Percentiles rank a stretch among this genome's conserved stretches.
Conservation (phyloP, 1,140 invertebrate genomes). For the Diprion similis region DNA sequence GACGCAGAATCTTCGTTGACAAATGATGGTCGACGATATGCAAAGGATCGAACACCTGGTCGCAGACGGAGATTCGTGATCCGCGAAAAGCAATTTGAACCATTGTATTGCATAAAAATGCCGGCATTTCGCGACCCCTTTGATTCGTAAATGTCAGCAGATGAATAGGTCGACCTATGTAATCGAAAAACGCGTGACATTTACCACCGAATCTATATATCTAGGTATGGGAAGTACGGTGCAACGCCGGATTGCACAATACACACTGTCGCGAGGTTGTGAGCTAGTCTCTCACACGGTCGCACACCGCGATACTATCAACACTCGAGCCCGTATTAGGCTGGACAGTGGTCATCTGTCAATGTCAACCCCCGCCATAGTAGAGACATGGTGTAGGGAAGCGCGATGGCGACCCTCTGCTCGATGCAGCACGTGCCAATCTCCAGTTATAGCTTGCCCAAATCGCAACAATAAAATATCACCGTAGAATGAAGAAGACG, state of each 20-base stretch:
- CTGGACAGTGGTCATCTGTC: conserved; percentile 52
- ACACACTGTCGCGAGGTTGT: conserved; percentile 22
- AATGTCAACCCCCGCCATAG: conserved; percentile 43
- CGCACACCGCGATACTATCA: conserved; percentile 31
- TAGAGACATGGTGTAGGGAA: conserved; percentile 36
- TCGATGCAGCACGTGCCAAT: conserved; percentile 48
- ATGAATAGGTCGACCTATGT: conserved; percentile 36
- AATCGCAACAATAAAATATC: no score
- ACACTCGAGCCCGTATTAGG: conserved; percentile 45
- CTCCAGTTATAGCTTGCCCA: conserved; percentile 24
- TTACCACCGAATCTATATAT: conserved; percentile 38
- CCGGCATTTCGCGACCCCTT: conserved; percentile 10
- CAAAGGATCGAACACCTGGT: no score
- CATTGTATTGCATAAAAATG: conserved; percentile 23
- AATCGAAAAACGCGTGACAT: conserved; percentile 42
- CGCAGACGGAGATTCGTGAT: conserved; percentile 28
- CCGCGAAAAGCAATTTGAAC: conserved; percentile 23
- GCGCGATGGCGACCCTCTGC: conserved; percentile 37
- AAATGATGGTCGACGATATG: no score
- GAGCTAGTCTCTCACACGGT: conserved; percentile 7
- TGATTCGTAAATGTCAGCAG: conserved; percentile 37
- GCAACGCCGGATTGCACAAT: conserved; percentile 41
- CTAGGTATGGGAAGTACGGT: conserved; percentile 24
- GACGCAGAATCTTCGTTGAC: no score
- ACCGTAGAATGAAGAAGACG: no score